Percentiles rank a stretch among this genome's conserved stretches.
These are phyloP conservation scores for Apus apus DNA, from an alignment of 2,113 vertebrate species.

Conservation along the genomic window DNA sequence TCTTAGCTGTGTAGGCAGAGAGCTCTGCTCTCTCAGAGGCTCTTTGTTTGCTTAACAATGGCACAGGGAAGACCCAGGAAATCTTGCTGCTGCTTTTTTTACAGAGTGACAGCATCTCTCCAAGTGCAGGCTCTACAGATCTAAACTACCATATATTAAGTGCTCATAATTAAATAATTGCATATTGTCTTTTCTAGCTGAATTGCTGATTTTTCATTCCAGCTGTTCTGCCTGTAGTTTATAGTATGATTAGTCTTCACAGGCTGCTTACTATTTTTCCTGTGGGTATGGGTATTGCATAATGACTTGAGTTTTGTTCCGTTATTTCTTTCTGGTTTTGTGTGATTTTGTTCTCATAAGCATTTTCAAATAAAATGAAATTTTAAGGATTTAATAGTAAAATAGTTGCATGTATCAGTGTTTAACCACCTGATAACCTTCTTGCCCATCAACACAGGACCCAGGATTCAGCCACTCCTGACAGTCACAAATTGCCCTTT, in stretches of 20 bases:
- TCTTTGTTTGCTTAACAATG: conserved; percentile 9
- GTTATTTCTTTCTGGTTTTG: background rate
- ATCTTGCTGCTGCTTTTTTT: background rate
- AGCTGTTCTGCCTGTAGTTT: background rate
- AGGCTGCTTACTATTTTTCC: background rate
- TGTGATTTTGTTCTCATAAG: background rate
- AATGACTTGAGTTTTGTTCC: background rate
- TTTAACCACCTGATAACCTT: background rate
- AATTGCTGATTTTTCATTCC: conserved; percentile 46
- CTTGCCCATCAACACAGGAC: background rate
- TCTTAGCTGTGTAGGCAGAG: background rate
- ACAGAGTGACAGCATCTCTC: background rate
- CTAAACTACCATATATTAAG: background rate
- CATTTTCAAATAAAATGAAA: background rate
- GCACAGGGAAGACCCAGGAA: background rate
- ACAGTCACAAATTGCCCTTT: background rate
- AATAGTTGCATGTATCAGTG: background rate
- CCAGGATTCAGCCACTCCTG: background rate
- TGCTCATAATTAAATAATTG: conserved; percentile 47
- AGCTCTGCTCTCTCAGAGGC: background rate
- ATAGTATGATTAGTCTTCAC: background rate
- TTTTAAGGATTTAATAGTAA: background rate
- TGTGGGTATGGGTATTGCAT: background rate
- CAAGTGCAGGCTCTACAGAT: background rate
- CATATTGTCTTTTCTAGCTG: conserved; percentile 17